Conservation (phyloP, 30 jellyfish, hydroid and myxozoan species). For the Cassiopea andromeda region DNA sequence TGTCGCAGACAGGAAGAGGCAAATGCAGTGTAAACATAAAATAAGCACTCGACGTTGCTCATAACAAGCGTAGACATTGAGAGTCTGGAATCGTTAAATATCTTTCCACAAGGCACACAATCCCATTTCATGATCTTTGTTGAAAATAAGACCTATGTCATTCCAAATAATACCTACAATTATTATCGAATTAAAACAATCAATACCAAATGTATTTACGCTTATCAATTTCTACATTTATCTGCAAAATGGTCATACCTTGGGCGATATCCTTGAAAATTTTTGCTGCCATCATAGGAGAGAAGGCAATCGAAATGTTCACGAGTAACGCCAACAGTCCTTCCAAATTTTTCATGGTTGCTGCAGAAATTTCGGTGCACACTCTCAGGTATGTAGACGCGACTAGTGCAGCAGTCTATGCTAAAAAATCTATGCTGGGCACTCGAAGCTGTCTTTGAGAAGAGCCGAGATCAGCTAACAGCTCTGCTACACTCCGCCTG, state of each 20-base stretch:
- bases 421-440: neutral
- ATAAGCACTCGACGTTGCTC: neutral
- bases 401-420: slow-evolving; percentile 43
- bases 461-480: slow-evolving; percentile 2
- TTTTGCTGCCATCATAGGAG: slow-evolving; percentile 33
- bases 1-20: neutral
- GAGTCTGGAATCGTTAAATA: neutral
- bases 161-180: neutral
- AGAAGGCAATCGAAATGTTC: neutral
- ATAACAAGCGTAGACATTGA: neutral
- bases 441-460: neutral
- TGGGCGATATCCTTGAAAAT: slow-evolving; percentile 64
- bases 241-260: slow-evolving; percentile 9
- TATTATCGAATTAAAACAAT: no score
- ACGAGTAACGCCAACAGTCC: slow-evolving; percentile 3
- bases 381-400: slow-evolving; percentile 11
- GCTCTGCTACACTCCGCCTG: slow-evolving; percentile 18
- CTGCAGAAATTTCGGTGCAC: slow-evolving; percentile 39
- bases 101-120: neutral
- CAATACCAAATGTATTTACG: neutral
- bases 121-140: neutral
- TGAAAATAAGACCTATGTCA: neutral
- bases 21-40: neutral
- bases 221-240: neutral
- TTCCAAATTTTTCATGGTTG: slow-evolving; percentile 4